Evolutionary conservation across 1,140 invertebrate species (phyloP).

Genomic region (Drosophila prosaltans): DNA sequence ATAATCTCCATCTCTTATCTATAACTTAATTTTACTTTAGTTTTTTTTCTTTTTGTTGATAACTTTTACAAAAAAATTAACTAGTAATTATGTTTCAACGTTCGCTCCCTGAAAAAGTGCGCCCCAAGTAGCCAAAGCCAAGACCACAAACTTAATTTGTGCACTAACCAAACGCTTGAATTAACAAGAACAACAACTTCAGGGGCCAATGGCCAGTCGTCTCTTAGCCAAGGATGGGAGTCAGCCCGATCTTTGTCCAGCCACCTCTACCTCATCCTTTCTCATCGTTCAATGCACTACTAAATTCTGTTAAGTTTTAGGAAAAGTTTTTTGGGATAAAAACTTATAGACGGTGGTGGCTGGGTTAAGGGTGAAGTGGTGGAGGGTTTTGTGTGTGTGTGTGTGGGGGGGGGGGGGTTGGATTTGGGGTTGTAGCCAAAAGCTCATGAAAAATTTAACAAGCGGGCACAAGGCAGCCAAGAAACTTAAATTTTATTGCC

Average conservation of each 20-base stretch:
- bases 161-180: slow-evolving; percentile 71
- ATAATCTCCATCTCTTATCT: background rate
- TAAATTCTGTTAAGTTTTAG: slow-evolving; percentile 74
- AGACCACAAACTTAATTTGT: slow-evolving; percentile 68
- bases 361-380: background rate
- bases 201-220: slow-evolving; percentile 49
- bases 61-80: slow-evolving; percentile 55
- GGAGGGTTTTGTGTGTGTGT: too few relatives aligned
- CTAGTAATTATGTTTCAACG: slow-evolving; percentile 69
- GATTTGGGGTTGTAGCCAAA: background rate
- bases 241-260: background rate
- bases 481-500: slow-evolving; percentile 81
- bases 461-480: slow-evolving; percentile 49
- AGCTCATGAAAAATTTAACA: slow-evolving; percentile 74
- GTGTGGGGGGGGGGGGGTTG: too few relatives aligned
- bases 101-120: slow-evolving; percentile 28
- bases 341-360: slow-evolving; percentile 49
- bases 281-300: slow-evolving; percentile 53
- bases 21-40: background rate
- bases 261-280: background rate
- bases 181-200: slow-evolving; percentile 70
- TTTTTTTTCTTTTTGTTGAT: background rate
- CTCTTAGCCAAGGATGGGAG: slow-evolving; percentile 6
- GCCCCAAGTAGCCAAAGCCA: slow-evolving; percentile 37
- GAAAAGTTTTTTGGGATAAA: slow-evolving; percentile 61